Evolutionary conservation across 2,113 vertebrate species (phyloP).

Genomic region (Chionis minor): DNA sequence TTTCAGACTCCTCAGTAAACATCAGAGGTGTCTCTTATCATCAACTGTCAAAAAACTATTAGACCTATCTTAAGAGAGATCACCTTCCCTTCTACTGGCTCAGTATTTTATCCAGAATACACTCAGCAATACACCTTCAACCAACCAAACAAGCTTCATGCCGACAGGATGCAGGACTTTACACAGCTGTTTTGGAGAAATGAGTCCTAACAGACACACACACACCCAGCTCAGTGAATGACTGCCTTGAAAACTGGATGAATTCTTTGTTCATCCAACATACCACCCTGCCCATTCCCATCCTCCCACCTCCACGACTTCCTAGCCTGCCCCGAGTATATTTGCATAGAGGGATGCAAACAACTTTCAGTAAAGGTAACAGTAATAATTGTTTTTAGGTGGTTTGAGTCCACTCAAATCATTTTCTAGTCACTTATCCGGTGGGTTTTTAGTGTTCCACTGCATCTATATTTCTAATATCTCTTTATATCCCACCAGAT

Average conservation of each 20-base stretch:
- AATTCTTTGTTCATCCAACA: background rate
- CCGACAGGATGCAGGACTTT: background rate
- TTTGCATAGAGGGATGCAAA: background rate
- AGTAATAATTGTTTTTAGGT: background rate
- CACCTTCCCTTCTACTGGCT: background rate
- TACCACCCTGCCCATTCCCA: background rate
- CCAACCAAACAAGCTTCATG: background rate
- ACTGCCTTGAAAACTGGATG: background rate
- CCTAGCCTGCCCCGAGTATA: background rate
- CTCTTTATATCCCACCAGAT: background rate
- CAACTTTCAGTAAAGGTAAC: background rate
- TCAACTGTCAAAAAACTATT: background rate
- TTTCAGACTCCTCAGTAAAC: background rate
- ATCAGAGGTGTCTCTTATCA: background rate
- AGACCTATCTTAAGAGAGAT: background rate
- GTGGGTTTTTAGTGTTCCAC: background rate
- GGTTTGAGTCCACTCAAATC: background rate
- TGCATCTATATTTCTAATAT: background rate
- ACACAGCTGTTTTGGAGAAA: background rate
- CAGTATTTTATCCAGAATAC: background rate
- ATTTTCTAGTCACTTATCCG: background rate
- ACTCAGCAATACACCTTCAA: background rate
- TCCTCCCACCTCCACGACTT: background rate
- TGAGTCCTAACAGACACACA: background rate
- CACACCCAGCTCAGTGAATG: fast-evolving